Percentiles rank a stretch among this genome's conserved stretches.
Evolutionary conservation across 1,140 invertebrate species (phyloP).

Genomic region (Dreissena rostriformis): DNA sequence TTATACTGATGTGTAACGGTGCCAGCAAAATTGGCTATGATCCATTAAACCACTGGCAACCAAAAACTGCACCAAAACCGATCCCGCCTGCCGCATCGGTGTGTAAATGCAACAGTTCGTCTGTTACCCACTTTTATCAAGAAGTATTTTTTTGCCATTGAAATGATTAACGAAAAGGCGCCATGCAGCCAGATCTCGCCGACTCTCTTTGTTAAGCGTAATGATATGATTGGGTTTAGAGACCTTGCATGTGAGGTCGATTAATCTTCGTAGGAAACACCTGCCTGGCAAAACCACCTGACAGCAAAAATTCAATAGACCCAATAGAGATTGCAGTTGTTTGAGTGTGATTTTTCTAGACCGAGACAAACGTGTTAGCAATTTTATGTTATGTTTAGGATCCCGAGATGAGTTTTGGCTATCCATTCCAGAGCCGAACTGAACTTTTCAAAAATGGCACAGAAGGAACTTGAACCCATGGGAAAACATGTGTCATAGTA

Average conservation of each 20-base stretch:
- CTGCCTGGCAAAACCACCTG: constrained; percentile 49
- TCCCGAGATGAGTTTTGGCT: not conserved
- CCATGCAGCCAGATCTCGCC: constrained; percentile 24
- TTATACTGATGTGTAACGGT: not conserved
- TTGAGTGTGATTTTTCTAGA: constrained; percentile 16
- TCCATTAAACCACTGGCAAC: constrained; percentile 30
- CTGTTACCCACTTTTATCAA: constrained; percentile 20
- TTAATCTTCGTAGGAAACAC: constrained; percentile 47
- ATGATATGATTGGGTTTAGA: constrained; percentile 44
- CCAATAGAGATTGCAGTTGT: constrained; percentile 49
- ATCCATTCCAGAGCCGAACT: constrained; percentile 16
- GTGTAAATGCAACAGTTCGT: constrained; percentile 20
- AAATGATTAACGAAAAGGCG: constrained; percentile 33
- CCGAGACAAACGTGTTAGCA: not conserved
- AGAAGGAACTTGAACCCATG: constrained; percentile 21
- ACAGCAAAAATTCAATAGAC: constrained; percentile 54
- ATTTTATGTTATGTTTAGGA: not conserved
- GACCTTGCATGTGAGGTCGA: constrained; percentile 49
- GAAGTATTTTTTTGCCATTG: constrained; percentile 48
- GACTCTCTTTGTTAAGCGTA: constrained; percentile 18
- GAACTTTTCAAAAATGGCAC: constrained; percentile 38
- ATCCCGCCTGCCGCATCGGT: constrained; percentile 26
- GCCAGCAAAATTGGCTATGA: not conserved
- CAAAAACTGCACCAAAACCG: constrained; percentile 31
- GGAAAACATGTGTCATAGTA: constrained; percentile 32